Evolutionary conservation across 1,140 invertebrate species (phyloP).

Genomic region (Leptonema lineaticorne): DNA sequence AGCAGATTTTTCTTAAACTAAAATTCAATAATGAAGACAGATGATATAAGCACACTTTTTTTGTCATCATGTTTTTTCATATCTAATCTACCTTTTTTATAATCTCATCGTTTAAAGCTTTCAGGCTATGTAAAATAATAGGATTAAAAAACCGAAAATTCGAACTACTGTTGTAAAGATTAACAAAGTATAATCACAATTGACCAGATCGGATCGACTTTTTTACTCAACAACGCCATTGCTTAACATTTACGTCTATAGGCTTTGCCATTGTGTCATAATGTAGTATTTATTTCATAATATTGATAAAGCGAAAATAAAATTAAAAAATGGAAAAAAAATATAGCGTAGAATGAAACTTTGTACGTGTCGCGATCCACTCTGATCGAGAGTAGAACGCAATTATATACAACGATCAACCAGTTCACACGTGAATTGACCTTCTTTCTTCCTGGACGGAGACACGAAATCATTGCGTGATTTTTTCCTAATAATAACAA

Average conservation of each 20-base stretch:
- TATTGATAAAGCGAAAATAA: too few species aligned
- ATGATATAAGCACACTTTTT: background rate
- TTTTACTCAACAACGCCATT: too few species aligned
- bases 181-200: too few species aligned
- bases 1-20: background rate
- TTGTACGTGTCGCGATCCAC: background rate
- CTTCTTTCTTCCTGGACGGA: conserved; percentile 12
- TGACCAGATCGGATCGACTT: too few species aligned
- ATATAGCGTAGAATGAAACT: too few species aligned
- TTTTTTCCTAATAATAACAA: background rate
- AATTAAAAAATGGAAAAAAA: too few species aligned
- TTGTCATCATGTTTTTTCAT: background rate
- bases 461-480: conserved; percentile 2
- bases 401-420: background rate
- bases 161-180: too few species aligned
- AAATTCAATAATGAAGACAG: background rate
- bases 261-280: too few species aligned
- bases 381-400: background rate
- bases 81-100: background rate
- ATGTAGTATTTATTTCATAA: too few species aligned
- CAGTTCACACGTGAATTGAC: conserved; percentile 11
- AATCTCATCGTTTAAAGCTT: background rate
- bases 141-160: too few species aligned
- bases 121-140: too few species aligned
- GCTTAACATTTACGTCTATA: too few species aligned